Conservation (phyloP, 2,888 invertebrate species). For the Orgyia antiqua region DNA sequence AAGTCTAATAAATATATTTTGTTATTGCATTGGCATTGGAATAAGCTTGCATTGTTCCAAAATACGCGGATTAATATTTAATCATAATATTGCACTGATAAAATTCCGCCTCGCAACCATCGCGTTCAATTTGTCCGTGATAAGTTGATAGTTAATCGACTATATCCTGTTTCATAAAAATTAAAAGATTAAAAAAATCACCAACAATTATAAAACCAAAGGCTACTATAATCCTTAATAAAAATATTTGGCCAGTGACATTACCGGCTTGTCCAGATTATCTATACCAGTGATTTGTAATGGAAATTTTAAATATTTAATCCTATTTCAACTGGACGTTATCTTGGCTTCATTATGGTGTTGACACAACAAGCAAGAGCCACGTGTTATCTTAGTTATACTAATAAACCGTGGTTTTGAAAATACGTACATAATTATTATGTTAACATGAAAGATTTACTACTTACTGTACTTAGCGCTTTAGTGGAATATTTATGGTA, state of each 20-base stretch:
- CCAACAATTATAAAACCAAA: background rate
- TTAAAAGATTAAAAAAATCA: background rate
- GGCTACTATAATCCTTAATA: background rate
- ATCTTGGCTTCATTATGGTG: slow-evolving; percentile 36
- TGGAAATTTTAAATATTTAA: slow-evolving; percentile 49
- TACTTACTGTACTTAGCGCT: too few species aligned
- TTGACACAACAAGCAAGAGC: slow-evolving; percentile 30
- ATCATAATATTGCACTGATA: too few species aligned
- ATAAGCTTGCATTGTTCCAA: too few species aligned
- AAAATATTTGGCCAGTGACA: background rate
- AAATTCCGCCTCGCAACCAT: background rate
- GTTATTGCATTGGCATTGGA: too few species aligned
- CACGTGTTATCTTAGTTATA: slow-evolving; percentile 37
- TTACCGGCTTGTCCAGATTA: slow-evolving; percentile 3
- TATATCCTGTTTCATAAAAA: slow-evolving; percentile 16
- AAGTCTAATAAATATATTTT: too few species aligned
- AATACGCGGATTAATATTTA: too few species aligned
- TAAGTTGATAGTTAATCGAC: slow-evolving; percentile 59
- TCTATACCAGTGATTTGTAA: slow-evolving; percentile 35
- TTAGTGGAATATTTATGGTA: too few species aligned
- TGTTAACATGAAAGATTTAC: slow-evolving; percentile 37
- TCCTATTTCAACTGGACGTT: slow-evolving; percentile 32
- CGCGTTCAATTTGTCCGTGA: slow-evolving; percentile 36
- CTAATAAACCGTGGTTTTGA: slow-evolving; percentile 40
- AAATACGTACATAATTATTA: slow-evolving; percentile 29